phyloP scores from a whole-genome alignment of 2,113 vertebrate species.

The Scatophagus argus region DNA sequence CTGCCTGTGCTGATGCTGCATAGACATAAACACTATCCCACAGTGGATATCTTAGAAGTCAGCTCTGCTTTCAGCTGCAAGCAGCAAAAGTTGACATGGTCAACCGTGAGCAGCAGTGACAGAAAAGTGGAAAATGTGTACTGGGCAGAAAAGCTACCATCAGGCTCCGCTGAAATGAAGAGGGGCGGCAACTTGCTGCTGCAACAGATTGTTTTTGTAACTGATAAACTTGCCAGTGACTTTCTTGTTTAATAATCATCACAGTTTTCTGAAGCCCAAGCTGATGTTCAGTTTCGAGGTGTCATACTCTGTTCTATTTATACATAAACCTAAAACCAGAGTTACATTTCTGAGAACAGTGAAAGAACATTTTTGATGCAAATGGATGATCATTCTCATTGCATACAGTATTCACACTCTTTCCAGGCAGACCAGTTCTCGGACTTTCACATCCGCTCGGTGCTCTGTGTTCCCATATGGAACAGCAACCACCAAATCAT shows the following conservation, averaged over 20 bases:
- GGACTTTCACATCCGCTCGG: conserved; percentile 97
- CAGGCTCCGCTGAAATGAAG: conserved; percentile 1
- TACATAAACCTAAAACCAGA: not conserved
- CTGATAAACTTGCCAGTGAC: not conserved
- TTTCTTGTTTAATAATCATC: not conserved
- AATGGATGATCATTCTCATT: conserved; percentile 4
- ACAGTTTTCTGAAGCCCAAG: not conserved
- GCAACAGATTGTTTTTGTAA: not conserved
- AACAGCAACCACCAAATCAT: conserved; percentile 99
- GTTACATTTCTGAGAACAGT: not conserved
- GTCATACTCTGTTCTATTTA: not conserved
- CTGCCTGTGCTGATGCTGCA: conserved; percentile 16
- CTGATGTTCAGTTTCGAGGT: not conserved
- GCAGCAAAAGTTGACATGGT: conserved; percentile 26
- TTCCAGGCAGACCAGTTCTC: conserved; percentile 96
- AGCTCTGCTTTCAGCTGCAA: conserved; percentile 4
- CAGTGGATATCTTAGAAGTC: not conserved
- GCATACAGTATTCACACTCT: conserved; percentile 10
- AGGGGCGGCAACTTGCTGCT: not conserved
- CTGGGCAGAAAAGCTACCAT: not conserved
- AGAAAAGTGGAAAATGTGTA: conserved; percentile 21
- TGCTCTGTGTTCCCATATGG: conserved; percentile 99
- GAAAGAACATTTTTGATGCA: not conserved
- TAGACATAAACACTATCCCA: conserved; percentile 8
- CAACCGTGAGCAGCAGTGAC: conserved; percentile 20